These are phyloP conservation scores for Macrosoma leucophasiata DNA, from an alignment of 2,888 invertebrate genomes.

Conservation along the genomic window DNA sequence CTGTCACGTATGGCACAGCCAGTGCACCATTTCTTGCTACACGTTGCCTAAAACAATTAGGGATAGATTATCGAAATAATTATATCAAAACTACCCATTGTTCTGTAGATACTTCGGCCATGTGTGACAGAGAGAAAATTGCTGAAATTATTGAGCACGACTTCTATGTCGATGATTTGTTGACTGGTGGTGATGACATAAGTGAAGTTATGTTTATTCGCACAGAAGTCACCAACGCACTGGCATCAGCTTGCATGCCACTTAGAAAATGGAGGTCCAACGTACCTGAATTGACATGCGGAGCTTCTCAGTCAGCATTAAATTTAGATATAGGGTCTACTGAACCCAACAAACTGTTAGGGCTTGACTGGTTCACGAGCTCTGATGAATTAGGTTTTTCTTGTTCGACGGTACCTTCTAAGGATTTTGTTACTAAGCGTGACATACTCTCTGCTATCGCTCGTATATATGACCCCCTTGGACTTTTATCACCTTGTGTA, in stretches of 20 bases:
- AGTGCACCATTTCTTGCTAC: slow-evolving; percentile 27
- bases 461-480: slow-evolving; percentile 28
- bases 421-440: slow-evolving; percentile 19
- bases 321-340: slow-evolving; percentile 9
- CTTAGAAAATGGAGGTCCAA: slow-evolving; percentile 26
- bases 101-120: no score
- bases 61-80: slow-evolving; percentile 19
- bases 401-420: neutral
- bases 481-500: slow-evolving; percentile 25
- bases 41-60: slow-evolving; percentile 24
- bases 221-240: slow-evolving; percentile 9
- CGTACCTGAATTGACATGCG: slow-evolving; percentile 13
- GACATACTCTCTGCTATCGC: slow-evolving; percentile 22
- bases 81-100: no score
- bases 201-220: slow-evolving; percentile 10
- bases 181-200: slow-evolving; percentile 12
- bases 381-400: slow-evolving; percentile 1
- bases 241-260: slow-evolving; percentile 23
- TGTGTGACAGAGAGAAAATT: slow-evolving; percentile 16
- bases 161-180: slow-evolving; percentile 27
- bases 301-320: slow-evolving; percentile 4
- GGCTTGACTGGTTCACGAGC: neutral
- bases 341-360: slow-evolving; percentile 5
- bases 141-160: slow-evolving; percentile 21
- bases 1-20: slow-evolving; percentile 27